Conservation (phyloP, 2,113 vertebrate genomes). For the Lutjanus erythropterus region DNA sequence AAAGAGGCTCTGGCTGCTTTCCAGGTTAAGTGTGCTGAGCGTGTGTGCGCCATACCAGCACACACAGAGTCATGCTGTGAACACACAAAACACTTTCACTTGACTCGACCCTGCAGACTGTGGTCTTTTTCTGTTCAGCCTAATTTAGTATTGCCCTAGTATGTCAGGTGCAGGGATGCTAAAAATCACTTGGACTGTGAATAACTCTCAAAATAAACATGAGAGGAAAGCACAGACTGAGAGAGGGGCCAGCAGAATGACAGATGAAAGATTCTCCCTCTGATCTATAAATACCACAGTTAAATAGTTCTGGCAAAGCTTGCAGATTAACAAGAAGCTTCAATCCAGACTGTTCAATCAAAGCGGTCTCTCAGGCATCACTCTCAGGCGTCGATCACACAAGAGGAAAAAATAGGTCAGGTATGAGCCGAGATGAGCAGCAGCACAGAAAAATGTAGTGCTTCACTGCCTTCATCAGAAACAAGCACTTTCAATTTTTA, state of each 20-base stretch:
- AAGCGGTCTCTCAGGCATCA: constrained; percentile 57
- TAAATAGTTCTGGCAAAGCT: constrained; percentile 59
- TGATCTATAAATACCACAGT: constrained; percentile 68
- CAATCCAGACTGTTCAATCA: constrained; percentile 40
- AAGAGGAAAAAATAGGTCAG: constrained; percentile 64
- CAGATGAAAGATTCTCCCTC: constrained; percentile 22
- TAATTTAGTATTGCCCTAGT: constrained; percentile 4
- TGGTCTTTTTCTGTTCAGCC: constrained; percentile 27
- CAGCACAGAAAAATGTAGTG: constrained; percentile 16
- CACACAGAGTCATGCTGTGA: constrained; percentile 48
- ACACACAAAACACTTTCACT: constrained; percentile 59
- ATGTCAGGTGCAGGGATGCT: constrained; percentile 18
- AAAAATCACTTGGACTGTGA: constrained; percentile 28
- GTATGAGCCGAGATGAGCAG: constrained; percentile 42
- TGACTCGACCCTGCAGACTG: constrained; percentile 17
- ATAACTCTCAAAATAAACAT: constrained; percentile 37
- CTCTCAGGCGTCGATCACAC: constrained; percentile 36
- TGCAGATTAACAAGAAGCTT: constrained; percentile 58
- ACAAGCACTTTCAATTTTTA: constrained; percentile 14
- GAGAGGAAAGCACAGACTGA: neutral
- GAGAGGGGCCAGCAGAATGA: neutral
- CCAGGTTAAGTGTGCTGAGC: constrained; percentile 64
- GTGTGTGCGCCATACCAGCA: constrained; percentile 44
- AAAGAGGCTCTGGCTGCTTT: constrained; percentile 70
- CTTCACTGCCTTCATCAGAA: constrained; percentile 19